A percentile compares a stretch with the other conserved stretches of the same genome.
These are phyloP conservation scores for Andrena minutula DNA, from an alignment of 2,888 invertebrate genomes.

Conservation along the genomic window DNA sequence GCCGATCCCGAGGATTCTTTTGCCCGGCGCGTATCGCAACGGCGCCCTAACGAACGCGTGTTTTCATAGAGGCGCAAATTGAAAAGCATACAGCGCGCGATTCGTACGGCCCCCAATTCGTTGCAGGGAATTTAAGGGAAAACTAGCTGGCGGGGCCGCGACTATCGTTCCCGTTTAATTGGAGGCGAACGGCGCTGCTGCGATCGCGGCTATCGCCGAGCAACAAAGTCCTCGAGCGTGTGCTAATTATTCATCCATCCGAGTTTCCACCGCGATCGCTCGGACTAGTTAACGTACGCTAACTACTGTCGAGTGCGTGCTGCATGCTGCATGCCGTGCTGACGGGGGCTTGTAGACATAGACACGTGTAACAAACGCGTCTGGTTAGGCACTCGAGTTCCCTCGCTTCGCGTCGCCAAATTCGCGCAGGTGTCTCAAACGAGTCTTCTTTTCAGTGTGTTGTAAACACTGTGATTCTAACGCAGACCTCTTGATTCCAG, in stretches of 20 bases:
- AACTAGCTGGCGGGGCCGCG: not conserved
- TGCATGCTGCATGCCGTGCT: constrained; percentile 1
- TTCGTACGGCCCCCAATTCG: too few species aligned
- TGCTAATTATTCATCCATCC: constrained; percentile 50
- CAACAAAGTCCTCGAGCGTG: constrained; percentile 38
- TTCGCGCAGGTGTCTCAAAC: constrained; percentile 33
- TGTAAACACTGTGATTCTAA: too few species aligned
- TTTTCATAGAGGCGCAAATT: too few species aligned
- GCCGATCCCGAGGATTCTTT: too few species aligned
- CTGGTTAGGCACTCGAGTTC: constrained; percentile 31
- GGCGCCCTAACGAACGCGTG: not conserved
- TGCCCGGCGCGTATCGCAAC: not conserved
- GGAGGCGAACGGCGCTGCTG: constrained; percentile 9
- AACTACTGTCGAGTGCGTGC: constrained; percentile 40
- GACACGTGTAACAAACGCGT: constrained; percentile 22
- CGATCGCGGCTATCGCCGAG: constrained; percentile 7
- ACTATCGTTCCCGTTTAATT: constrained; percentile 39
- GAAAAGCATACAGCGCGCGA: too few species aligned
- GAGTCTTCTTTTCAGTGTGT: not conserved
- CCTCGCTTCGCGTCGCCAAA: constrained; percentile 32
- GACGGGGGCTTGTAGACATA: not conserved
- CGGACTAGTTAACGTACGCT: constrained; percentile 45
- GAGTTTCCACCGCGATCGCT: constrained; percentile 39
- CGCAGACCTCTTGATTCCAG: too few species aligned
- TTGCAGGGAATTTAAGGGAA: too few species aligned